Base-by-base conservation (phyloP, 1,140 invertebrate species). In the Amyelois transitella region DNA sequence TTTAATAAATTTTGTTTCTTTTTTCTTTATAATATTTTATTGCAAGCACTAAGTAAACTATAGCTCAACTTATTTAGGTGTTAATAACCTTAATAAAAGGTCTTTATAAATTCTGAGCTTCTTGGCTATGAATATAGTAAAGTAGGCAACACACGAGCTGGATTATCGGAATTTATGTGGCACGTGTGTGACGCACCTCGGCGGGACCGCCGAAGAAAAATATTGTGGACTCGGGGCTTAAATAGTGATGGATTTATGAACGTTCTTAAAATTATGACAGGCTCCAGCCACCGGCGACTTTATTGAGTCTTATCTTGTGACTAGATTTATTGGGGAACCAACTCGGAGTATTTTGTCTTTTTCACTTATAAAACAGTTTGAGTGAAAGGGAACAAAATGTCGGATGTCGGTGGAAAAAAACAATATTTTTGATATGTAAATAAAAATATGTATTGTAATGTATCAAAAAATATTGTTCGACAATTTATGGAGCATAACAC, bases 241-340 rank as follows among this genome's bases (percentile, higher is more conserved):
- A 83, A 75, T 79, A 82, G 81, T 87, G 84, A 87, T 84, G 76
- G 81, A 87, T 87, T 87, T 87, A 87, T 84, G 81, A 79, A 77
- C 76, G 77, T 71, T 77, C 76, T 85, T 81, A 81, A 87, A 87
- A 85, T 84, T 85, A 84, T 84, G 84, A 85, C 81, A 82, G 68
- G 57, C 69, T 60, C 70, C 75, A 78, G 80, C 78, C 71, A 81
- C 70, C 64, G 71, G 67, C 68, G 77, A 79, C 77, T 86, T 86
- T 86, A 86, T 86, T 86, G 80, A 84, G 81, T 82, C 75, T 82
- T 80, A 86, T 82, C 75, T 79, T 72, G 69, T 54, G 67, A 62
- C 72, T 74, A 66, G 75, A 84, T 82, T 86, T 84, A 83, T 86
- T 75, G 74, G 69, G 55, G 66, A 70, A 75, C 74, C 61, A 75